Conservation (phyloP, 2,797 vertebrate species). For the Myotis myotis region DNA sequence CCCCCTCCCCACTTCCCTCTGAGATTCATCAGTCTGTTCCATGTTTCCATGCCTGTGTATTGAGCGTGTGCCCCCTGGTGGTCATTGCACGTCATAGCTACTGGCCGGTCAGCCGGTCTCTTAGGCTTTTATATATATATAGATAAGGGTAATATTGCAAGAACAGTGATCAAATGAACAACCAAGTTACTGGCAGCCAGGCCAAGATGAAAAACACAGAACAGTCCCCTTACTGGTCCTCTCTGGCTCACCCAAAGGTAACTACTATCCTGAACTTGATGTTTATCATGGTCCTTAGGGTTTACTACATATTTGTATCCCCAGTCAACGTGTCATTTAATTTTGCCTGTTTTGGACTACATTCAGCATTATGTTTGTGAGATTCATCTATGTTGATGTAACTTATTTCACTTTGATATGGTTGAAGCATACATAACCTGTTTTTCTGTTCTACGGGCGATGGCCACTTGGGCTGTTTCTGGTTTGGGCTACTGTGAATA, state of each 20-base stretch:
- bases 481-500: background rate
- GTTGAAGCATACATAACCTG: background rate
- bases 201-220: background rate
- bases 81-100: no score
- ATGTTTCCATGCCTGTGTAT: no score
- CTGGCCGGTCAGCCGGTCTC: no score
- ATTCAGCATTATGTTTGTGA: background rate
- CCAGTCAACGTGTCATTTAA: background rate
- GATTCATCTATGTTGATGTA: background rate
- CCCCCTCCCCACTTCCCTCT: no score
- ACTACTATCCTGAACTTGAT: background rate
- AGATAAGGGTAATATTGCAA: background rate
- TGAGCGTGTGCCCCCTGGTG: no score
- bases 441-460: background rate
- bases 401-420: background rate
- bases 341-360: background rate
- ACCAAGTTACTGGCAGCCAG: background rate
- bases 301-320: background rate
- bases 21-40: no score
- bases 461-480: background rate
- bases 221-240: background rate
- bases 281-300: background rate
- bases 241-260: background rate
- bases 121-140: no score
- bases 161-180: background rate